Evolutionary conservation across 2,113 vertebrate species (phyloP).

Genomic region (Gambusia holbrooki): DNA sequence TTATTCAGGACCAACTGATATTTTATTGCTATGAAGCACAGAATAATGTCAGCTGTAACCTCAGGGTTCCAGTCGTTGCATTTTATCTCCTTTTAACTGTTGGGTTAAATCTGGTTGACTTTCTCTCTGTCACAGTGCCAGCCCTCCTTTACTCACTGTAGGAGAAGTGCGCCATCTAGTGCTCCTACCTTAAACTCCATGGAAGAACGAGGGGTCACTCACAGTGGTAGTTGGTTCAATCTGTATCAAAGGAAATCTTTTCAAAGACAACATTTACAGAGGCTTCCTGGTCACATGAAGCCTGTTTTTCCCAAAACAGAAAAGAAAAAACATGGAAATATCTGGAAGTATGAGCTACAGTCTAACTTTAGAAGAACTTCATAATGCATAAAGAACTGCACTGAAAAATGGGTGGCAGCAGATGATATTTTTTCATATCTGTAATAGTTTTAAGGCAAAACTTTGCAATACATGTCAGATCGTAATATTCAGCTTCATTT

Average conservation of each 20-base stretch:
- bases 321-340: not conserved
- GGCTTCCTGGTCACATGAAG: not conserved
- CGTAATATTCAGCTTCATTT: not conserved
- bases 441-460: not conserved
- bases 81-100: conserved; percentile 52
- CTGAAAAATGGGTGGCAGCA: not conserved
- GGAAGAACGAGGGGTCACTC: not conserved
- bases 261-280: not conserved
- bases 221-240: not conserved
- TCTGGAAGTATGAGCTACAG: not conserved
- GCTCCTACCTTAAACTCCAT: conserved; percentile 1
- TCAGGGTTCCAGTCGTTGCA: conserved; percentile 41
- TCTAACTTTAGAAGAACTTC: not conserved
- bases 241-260: not conserved
- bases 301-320: not conserved
- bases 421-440: not conserved
- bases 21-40: conserved; percentile 55
- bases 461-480: not conserved
- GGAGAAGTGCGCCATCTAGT: conserved; percentile 70
- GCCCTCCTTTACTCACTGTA: conserved; percentile 10
- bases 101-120: conserved; percentile 62
- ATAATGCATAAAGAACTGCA: not conserved
- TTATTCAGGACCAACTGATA: conserved; percentile 47
- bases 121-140: conserved; percentile 47
- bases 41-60: conserved; percentile 64